These are phyloP conservation scores for Acanthosepion lycidas DNA, from an alignment of 2,888 invertebrate genomes.

Conservation along the genomic window DNA sequence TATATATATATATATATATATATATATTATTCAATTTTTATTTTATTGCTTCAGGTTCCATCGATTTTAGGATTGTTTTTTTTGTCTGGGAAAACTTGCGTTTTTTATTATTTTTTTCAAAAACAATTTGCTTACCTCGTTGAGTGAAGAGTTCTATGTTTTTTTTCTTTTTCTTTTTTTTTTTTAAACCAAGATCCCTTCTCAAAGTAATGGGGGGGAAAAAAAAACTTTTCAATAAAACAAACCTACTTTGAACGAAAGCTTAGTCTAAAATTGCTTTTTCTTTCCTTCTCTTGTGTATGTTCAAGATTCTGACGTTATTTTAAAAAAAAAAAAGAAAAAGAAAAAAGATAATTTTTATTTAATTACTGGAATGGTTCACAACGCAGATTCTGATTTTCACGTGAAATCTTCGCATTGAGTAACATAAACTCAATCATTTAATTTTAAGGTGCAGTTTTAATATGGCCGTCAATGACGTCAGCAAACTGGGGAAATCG, in stretches of 20 bases:
- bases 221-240: not conserved
- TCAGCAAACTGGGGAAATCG: not conserved
- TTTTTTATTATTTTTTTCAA: not conserved
- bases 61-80: not conserved
- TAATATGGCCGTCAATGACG: not conserved
- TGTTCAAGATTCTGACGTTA: not conserved
- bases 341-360: too few species aligned
- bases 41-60: not conserved
- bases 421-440: not conserved
- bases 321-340: too few species aligned
- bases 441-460: not conserved
- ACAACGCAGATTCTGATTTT: too few species aligned
- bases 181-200: too few species aligned
- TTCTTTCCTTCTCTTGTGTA: not conserved
- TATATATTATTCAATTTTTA: too few species aligned
- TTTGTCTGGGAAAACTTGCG: not conserved
- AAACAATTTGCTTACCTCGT: not conserved
- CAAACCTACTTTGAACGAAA: not conserved
- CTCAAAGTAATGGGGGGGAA: too few species aligned
- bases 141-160: not conserved
- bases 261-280: not conserved
- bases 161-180: too few species aligned
- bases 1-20: too few species aligned
- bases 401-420: too few species aligned
- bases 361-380: not conserved